A percentile compares a stretch with the other conserved stretches of the same genome.
Evolutionary conservation across 2,113 vertebrate species (phyloP).

Genomic region (Axis porcinus): DNA sequence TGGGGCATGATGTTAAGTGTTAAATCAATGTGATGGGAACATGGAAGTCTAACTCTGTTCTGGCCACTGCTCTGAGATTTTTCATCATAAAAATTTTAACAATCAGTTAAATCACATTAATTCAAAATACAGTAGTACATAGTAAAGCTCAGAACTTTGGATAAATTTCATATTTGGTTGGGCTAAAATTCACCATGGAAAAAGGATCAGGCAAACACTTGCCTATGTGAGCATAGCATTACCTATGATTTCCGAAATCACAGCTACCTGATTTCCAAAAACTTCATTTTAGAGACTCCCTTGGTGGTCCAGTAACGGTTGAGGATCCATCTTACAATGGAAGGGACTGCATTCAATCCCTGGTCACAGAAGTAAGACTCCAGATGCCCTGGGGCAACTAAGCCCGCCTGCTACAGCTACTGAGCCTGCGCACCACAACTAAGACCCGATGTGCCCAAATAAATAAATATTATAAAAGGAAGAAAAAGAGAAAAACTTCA

Average conservation of each 20-base stretch:
- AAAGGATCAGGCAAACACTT: background rate
- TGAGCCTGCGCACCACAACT: background rate
- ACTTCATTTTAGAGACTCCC: background rate
- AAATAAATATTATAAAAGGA: background rate
- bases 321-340: background rate
- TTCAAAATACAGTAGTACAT: background rate
- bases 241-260: background rate
- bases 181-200: background rate
- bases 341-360: background rate
- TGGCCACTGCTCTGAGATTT: background rate
- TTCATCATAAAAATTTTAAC: background rate
- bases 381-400: background rate
- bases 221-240: background rate
- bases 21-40: background rate
- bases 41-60: background rate
- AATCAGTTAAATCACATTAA: background rate
- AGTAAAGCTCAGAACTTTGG: background rate
- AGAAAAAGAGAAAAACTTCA: background rate
- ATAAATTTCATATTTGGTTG: background rate
- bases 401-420: background rate
- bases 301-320: background rate
- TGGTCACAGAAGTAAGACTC: background rate
- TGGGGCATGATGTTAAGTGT: too few relatives aligned
- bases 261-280: background rate
- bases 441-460: background rate